Evolutionary conservation across 2,113 vertebrate genomes (phyloP).

Genomic region (Shinisaurus crocodilurus): DNA sequence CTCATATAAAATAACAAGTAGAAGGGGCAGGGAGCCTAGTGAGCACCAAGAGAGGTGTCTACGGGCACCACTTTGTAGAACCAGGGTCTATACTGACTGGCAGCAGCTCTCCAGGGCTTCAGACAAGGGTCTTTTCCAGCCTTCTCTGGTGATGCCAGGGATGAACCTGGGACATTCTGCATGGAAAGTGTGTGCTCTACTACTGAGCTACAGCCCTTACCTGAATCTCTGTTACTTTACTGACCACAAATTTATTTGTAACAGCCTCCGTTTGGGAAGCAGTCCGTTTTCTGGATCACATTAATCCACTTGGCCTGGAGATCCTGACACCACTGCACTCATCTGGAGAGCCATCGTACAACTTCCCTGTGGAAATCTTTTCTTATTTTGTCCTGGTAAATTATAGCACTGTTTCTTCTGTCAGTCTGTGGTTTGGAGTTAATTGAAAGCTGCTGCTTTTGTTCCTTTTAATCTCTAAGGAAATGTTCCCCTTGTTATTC

Average conservation of each 20-base stretch:
- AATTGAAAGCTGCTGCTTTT: slow-evolving; percentile 43
- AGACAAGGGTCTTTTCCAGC: neutral
- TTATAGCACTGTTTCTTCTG: slow-evolving; percentile 12
- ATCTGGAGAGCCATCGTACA: neutral
- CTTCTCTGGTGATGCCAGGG: neutral
- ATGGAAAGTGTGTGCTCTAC: neutral
- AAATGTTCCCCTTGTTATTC: slow-evolving; percentile 36
- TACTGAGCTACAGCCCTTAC: neutral
- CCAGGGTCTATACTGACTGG: neutral
- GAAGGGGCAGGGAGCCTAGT: no score
- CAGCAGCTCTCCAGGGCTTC: no score
- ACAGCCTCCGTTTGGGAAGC: neutral
- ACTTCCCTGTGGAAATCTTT: slow-evolving; percentile 15
- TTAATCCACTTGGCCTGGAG: neutral
- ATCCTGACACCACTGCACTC: neutral
- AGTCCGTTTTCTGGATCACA: neutral
- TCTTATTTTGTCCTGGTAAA: slow-evolving; percentile 11
- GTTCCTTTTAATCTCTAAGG: slow-evolving; percentile 35
- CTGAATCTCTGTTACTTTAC: neutral
- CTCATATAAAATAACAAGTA: no score
- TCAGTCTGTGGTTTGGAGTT: slow-evolving; percentile 27
- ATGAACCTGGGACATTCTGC: neutral
- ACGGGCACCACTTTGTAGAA: no score
- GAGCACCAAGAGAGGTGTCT: neutral
- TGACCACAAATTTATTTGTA: neutral